Evolutionary conservation across 2,888 invertebrate species (phyloP).

Genomic region (Flabesymbios commensalis): DNA sequence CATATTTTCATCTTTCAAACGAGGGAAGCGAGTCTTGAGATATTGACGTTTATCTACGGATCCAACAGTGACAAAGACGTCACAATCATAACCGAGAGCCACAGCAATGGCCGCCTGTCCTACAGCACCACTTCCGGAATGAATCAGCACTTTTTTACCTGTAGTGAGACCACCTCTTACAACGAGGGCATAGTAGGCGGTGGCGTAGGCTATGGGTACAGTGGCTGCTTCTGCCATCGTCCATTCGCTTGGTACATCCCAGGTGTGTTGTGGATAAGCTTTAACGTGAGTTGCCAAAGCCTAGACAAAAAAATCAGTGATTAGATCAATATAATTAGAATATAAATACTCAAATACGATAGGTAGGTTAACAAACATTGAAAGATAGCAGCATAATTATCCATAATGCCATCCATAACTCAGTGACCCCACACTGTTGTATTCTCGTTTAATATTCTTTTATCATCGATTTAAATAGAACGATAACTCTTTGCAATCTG

Average conservation of each 20-base stretch:
- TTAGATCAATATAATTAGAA: neutral
- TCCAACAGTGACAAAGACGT: conserved; percentile 78
- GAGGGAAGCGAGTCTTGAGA: conserved; percentile 80
- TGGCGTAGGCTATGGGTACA: conserved; percentile 91
- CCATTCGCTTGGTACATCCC: conserved; percentile 88
- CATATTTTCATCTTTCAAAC: conserved; percentile 78
- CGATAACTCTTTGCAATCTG: no score
- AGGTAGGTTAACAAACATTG: no score
- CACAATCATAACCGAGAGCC: conserved; percentile 85
- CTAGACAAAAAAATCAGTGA: conserved; percentile 29
- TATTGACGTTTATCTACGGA: conserved; percentile 84
- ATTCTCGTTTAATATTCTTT: no score
- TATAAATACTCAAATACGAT: no score
- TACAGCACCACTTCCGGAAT: conserved; percentile 94
- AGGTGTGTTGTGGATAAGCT: conserved; percentile 74
- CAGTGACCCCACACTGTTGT: no score
- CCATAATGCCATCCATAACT: no score
- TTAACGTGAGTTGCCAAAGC: conserved; percentile 82
- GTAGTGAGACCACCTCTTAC: conserved; percentile 83
- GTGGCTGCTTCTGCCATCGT: conserved; percentile 90
- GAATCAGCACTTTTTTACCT: conserved; percentile 87
- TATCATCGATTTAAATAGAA: no score
- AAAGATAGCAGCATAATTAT: no score
- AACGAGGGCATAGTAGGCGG: conserved; percentile 82
- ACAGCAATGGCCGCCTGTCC: conserved; percentile 96